A percentile compares a stretch with the other conserved stretches of the same genome.
phyloP scores from a whole-genome alignment of 2,797 vertebrate genomes.

The Callimico goeldii region DNA sequence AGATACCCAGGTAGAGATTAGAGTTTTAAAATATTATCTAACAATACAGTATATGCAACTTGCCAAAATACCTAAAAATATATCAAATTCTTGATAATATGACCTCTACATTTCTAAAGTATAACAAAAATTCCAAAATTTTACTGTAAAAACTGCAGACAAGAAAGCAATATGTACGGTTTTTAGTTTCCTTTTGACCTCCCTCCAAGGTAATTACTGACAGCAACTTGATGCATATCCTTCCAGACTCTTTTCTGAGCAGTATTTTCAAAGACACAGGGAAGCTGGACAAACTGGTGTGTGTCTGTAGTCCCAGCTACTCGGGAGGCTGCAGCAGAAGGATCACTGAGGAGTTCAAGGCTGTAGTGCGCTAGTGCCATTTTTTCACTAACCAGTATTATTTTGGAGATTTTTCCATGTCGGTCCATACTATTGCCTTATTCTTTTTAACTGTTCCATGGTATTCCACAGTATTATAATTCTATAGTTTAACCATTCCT shows the following conservation, averaged over 20 bases:
- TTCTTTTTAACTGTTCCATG: background rate
- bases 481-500: background rate
- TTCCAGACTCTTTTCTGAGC: background rate
- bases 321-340: background rate
- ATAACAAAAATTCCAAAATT: constrained; percentile 12
- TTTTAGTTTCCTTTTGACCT: constrained; percentile 1
- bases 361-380: background rate
- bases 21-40: background rate
- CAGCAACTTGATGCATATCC: background rate
- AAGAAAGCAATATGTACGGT: background rate
- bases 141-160: constrained; percentile 14
- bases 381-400: background rate
- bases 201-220: background rate
- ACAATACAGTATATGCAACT: background rate
- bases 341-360: background rate
- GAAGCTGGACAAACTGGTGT: background rate
- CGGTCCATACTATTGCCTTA: background rate
- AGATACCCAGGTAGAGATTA: background rate
- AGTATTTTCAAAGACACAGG: background rate
- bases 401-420: background rate
- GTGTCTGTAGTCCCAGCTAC: background rate
- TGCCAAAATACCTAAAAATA: background rate
- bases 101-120: constrained; percentile 4
- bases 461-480: background rate
- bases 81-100: background rate